These are phyloP conservation scores for Cactoblastis cactorum DNA, from an alignment of 2,888 invertebrate genomes.

Conservation along the genomic window DNA sequence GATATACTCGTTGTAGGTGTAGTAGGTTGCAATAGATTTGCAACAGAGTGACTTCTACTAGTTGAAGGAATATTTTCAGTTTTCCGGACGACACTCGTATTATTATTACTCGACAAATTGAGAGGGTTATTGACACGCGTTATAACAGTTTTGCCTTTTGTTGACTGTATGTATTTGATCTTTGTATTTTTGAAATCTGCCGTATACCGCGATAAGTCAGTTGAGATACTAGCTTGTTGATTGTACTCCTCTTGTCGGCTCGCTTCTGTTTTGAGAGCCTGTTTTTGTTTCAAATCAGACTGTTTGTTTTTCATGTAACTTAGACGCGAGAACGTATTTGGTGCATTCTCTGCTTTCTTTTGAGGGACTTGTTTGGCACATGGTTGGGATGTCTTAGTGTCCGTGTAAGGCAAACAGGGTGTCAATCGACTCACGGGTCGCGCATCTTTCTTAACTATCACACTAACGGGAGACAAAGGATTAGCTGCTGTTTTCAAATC, in stretches of 20 bases:
- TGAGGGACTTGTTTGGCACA: constrained; percentile 49
- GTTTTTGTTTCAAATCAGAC: constrained; percentile 40
- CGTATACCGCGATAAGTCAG: constrained; percentile 21
- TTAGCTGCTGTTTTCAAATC: constrained; percentile 39
- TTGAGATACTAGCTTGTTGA: constrained; percentile 16
- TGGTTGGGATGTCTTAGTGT: constrained; percentile 31
- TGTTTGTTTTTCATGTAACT: constrained; percentile 66
- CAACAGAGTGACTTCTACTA: constrained; percentile 18
- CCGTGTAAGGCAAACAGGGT: constrained; percentile 27
- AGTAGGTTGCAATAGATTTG: constrained; percentile 21
- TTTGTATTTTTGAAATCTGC: constrained; percentile 23
- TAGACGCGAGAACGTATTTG: constrained; percentile 64
- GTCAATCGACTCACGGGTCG: constrained; percentile 29
- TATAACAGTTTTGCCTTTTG: constrained; percentile 17
- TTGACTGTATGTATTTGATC: constrained; percentile 15
- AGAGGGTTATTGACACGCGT: constrained; percentile 16
- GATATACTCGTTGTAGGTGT: not conserved
- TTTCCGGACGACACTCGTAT: constrained; percentile 13
- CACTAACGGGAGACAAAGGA: not conserved
- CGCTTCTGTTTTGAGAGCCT: constrained; percentile 21
- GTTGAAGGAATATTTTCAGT: constrained; percentile 11
- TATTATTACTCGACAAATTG: constrained; percentile 8
- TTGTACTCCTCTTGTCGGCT: constrained; percentile 22
- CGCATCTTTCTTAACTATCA: constrained; percentile 27
- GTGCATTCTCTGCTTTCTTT: constrained; percentile 52